These are phyloP conservation scores for Muscicapa comitata DNA, from an alignment of 2,797 vertebrate genomes.

Conservation along the genomic window DNA sequence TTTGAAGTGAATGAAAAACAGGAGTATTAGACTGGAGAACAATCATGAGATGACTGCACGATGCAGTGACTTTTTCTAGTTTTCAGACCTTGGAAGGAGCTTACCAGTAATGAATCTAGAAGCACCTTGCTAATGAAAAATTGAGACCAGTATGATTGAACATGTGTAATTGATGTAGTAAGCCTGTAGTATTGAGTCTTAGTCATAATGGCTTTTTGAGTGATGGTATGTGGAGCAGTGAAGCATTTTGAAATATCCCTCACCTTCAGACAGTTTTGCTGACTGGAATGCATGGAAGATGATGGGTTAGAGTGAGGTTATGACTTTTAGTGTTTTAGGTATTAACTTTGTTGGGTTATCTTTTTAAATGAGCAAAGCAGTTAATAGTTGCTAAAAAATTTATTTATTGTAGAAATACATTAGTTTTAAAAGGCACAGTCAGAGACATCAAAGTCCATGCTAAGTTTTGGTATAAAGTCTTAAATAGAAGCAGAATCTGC, in stretches of 20 bases:
- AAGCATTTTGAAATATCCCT: background rate
- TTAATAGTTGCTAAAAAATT: too few species aligned
- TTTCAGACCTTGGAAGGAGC: background rate
- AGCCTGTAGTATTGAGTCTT: background rate
- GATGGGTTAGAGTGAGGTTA: background rate
- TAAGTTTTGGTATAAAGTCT: too few species aligned
- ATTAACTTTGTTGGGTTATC: too few species aligned
- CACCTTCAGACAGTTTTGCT: background rate
- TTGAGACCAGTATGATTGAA: background rate
- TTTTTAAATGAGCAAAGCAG: too few species aligned
- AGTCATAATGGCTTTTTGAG: background rate
- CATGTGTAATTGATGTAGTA: accelerated
- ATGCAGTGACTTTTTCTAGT: background rate
- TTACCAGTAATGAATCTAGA: background rate
- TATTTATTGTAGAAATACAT: too few species aligned
- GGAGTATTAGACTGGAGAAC: background rate
- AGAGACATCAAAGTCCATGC: too few species aligned
- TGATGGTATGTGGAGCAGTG: background rate
- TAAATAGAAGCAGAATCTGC: too few species aligned
- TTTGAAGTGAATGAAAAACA: background rate
- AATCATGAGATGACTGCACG: background rate
- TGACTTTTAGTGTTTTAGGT: too few species aligned
- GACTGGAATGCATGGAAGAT: background rate
- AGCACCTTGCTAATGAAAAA: background rate
- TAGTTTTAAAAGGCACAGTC: too few species aligned